These are phyloP conservation scores for Pseudomyrmex cubaensis DNA, from an alignment of 1,140 invertebrate species.

Conservation along the genomic window DNA sequence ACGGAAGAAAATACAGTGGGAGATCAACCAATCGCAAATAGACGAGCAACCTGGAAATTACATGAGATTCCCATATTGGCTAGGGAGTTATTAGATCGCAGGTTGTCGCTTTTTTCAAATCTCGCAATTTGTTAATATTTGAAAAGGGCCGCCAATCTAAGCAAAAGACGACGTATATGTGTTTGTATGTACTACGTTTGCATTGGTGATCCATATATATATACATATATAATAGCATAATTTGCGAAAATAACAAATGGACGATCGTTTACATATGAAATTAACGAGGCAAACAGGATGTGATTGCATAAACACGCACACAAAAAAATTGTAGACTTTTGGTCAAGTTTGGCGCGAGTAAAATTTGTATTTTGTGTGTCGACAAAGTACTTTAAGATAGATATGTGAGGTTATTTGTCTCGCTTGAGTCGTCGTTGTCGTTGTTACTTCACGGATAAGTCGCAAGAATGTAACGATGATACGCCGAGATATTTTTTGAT, in stretches of 20 bases:
- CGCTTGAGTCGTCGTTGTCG: neutral
- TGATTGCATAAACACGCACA: neutral
- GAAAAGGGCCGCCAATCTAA: too few species aligned
- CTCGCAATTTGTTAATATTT: too few species aligned
- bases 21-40: too few species aligned
- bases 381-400: neutral
- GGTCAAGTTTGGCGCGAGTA: neutral
- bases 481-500: neutral
- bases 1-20: too few species aligned
- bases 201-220: too few species aligned
- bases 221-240: too few species aligned
- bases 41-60: too few species aligned
- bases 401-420: conserved; percentile 14
- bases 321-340: neutral
- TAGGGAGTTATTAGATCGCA: too few species aligned
- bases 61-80: too few species aligned
- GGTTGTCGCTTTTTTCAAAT: too few species aligned
- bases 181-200: too few species aligned
- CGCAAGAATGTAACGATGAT: neutral
- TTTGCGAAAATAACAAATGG: conserved; percentile 8
- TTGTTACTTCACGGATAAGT: neutral
- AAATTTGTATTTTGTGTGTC: neutral
- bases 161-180: too few species aligned
- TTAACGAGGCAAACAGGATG: conserved; percentile 4
- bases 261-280: conserved; percentile 12